phyloP scores from a whole-genome alignment of 2,888 invertebrate genomes.

The Noctua janthe region DNA sequence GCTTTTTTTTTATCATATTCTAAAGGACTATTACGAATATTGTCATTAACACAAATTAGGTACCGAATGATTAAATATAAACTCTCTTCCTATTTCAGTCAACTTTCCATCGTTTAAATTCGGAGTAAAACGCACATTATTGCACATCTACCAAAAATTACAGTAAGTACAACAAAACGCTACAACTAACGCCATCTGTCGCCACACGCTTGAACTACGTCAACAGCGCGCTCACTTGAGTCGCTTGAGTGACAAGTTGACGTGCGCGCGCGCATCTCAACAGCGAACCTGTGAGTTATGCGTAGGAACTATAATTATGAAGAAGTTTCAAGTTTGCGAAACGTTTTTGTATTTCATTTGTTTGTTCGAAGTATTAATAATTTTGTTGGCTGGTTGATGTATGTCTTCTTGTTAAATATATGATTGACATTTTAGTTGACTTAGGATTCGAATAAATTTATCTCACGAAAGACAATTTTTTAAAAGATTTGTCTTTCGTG shows the following conservation, averaged over 20 bases:
- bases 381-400: not conserved
- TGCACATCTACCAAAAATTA: too few relatives aligned
- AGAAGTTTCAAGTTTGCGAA: not conserved
- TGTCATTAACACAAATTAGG: not conserved
- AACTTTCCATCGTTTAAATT: not conserved
- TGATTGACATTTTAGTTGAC: not conserved
- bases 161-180: conserved; percentile 21
- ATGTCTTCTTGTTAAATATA: not conserved
- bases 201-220: conserved; percentile 70
- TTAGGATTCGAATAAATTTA: not conserved
- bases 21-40: not conserved
- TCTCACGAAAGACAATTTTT: not conserved
- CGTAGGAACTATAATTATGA: conserved; percentile 18
- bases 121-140: not conserved
- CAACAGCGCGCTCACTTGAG: conserved; percentile 68
- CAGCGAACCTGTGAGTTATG: conserved; percentile 49
- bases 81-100: not conserved
- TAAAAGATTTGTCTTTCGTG: not conserved
- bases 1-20: not conserved
- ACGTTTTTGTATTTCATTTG: not conserved
- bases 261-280: conserved; percentile 68
- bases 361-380: not conserved
- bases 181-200: conserved; percentile 81
- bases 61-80: not conserved
- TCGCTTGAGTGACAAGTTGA: conserved; percentile 73